A percentile compares a stretch with the other conserved stretches of the same genome.
Conservation (phyloP, 1,140 invertebrate species). For the Bombus breviceps region DNA sequence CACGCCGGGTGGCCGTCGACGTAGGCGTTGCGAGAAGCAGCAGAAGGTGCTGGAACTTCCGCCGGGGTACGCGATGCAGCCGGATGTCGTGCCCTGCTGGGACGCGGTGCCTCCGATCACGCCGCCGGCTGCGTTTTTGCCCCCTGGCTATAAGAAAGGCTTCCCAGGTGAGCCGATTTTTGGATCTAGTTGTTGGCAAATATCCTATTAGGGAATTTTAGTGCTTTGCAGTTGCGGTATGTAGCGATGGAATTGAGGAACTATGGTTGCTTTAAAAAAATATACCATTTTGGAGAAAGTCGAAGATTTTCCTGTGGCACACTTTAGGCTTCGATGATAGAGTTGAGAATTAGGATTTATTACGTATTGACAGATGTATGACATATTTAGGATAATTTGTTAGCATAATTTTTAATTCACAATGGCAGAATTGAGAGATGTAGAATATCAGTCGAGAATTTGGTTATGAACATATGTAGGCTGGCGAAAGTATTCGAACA, state of each 20-base stretch:
- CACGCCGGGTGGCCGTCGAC: conserved; percentile 85
- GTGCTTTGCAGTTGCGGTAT: no score
- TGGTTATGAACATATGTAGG: no score
- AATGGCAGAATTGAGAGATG: no score
- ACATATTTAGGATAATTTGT: not conserved
- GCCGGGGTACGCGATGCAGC: conserved; percentile 81
- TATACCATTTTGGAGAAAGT: not conserved
- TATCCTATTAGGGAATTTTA: no score
- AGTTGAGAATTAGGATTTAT: not conserved
- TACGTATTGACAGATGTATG: not conserved
- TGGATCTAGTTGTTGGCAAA: not conserved
- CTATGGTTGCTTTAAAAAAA: not conserved
- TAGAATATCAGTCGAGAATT: no score
- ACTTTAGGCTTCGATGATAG: not conserved
- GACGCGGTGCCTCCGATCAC: conserved; percentile 86
- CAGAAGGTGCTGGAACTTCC: conserved; percentile 83
- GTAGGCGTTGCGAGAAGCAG: conserved; percentile 85
- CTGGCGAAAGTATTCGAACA: no score
- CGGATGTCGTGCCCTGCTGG: conserved; percentile 84
- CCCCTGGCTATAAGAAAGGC: conserved; percentile 84
- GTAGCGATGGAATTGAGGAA: no score
- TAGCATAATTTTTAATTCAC: no score
- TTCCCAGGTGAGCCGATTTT: conserved; percentile 76
- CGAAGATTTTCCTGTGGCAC: not conserved
- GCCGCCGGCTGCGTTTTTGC: conserved; percentile 86